Conservation (phyloP, 2,113 vertebrate genomes). For the Nycticebus coucang region DNA sequence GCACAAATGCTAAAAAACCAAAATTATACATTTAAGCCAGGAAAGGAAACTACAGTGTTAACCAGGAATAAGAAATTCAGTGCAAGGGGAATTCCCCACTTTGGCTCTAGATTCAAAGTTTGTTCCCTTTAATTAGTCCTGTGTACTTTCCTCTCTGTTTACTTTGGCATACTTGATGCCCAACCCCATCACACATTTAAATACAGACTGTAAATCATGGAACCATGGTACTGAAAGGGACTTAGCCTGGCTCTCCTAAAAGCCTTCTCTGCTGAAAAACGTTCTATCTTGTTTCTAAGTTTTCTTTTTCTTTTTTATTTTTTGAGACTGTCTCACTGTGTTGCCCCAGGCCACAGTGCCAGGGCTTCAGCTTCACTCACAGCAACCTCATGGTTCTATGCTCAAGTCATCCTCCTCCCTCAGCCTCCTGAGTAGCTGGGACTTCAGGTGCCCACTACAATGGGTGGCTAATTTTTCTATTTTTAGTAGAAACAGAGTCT, state of each 20-base stretch:
- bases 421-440: no score
- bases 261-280: neutral
- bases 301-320: no score
- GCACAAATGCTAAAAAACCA: neutral
- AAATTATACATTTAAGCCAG: neutral
- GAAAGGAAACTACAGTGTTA: constrained; percentile 54
- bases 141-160: constrained; percentile 43
- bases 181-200: neutral
- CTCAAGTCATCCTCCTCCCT: no score
- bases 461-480: no score
- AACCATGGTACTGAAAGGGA: neutral
- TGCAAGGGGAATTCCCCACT: constrained; percentile 59
- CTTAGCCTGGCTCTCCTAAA: neutral
- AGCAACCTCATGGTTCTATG: no score
- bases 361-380: no score
- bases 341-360: no score
- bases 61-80: constrained; percentile 65
- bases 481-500: no score
- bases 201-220: neutral
- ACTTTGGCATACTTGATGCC: constrained; percentile 44
- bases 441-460: no score
- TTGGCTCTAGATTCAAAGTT: constrained; percentile 3
- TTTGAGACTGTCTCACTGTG: no score
- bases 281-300: neutral
- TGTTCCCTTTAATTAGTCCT: neutral